A percentile compares a stretch with the other conserved stretches of the same genome.
These are phyloP conservation scores for Bombylius major DNA, from an alignment of 2,888 invertebrate species.

Conservation along the genomic window DNA sequence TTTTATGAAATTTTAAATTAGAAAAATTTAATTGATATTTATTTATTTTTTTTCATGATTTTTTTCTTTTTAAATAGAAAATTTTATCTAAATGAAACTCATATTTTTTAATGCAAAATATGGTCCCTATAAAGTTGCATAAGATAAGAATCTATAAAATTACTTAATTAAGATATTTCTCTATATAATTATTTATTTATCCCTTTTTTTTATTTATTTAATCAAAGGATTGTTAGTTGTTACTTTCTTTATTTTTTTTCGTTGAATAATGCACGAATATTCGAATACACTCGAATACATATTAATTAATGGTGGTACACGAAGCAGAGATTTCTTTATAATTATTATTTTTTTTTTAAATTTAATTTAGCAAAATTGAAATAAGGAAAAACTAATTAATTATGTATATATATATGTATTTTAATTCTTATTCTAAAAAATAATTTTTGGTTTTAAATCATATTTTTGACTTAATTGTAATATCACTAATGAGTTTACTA, in stretches of 20 bases:
- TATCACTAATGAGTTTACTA: no score
- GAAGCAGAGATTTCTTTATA: no score
- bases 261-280: no score
- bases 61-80: not conserved
- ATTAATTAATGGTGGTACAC: no score
- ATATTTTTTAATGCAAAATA: constrained; percentile 34
- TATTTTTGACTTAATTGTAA: not conserved
- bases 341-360: no score
- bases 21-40: not conserved
- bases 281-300: no score
- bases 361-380: no score
- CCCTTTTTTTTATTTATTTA: not conserved
- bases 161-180: not conserved
- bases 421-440: not conserved
- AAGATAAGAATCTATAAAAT: not conserved
- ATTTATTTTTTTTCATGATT: not conserved
- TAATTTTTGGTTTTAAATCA: not conserved
- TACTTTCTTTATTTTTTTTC: not conserved
- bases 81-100: constrained; percentile 25
- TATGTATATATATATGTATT: not conserved
- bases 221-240: not conserved
- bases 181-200: not conserved
- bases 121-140: constrained; percentile 31
- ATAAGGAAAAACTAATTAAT: not conserved
- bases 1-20: not conserved